Evolutionary conservation across 1,140 invertebrate species (phyloP).

Genomic region (Odontomachus brunneus): DNA sequence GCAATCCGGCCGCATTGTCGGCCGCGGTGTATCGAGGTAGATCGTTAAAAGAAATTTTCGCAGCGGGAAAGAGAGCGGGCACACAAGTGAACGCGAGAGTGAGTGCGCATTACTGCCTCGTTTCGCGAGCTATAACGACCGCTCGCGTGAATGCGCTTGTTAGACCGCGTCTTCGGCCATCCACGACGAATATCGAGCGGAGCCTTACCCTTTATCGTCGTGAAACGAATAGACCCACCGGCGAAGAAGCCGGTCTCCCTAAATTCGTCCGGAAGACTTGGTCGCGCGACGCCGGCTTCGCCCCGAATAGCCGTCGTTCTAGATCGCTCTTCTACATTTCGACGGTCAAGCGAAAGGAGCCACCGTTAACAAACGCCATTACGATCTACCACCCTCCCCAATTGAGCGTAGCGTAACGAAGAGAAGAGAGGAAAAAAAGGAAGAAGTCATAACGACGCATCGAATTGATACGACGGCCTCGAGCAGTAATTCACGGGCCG

Average conservation of each 20-base stretch:
- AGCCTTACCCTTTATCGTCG: not conserved
- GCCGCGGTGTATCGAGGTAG: conserved; percentile 4
- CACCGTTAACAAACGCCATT: no score
- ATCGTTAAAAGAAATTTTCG: conserved; percentile 51
- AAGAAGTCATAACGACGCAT: not conserved
- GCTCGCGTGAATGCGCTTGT: conserved; percentile 52
- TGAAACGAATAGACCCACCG: conserved; percentile 5
- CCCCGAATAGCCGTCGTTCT: not conserved
- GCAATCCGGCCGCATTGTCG: conserved; percentile 54
- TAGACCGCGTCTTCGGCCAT: conserved; percentile 41
- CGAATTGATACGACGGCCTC: conserved; percentile 48
- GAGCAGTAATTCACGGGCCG: conserved; percentile 52
- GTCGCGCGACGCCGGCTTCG: not conserved
- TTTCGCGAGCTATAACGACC: conserved; percentile 37
- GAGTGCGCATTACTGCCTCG: conserved; percentile 41
- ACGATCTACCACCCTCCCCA: no score
- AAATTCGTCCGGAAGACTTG: not conserved
- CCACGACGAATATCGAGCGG: conserved; percentile 29
- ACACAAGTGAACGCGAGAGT: conserved; percentile 35
- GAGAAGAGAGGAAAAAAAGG: not conserved
- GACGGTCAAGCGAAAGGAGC: no score
- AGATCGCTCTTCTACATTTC: no score
- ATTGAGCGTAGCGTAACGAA: not conserved
- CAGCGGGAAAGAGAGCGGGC: conserved; percentile 12
- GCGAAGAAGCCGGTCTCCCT: not conserved